Conservation (phyloP, 2,113 vertebrate species). For the Coreoperca whiteheadi region DNA sequence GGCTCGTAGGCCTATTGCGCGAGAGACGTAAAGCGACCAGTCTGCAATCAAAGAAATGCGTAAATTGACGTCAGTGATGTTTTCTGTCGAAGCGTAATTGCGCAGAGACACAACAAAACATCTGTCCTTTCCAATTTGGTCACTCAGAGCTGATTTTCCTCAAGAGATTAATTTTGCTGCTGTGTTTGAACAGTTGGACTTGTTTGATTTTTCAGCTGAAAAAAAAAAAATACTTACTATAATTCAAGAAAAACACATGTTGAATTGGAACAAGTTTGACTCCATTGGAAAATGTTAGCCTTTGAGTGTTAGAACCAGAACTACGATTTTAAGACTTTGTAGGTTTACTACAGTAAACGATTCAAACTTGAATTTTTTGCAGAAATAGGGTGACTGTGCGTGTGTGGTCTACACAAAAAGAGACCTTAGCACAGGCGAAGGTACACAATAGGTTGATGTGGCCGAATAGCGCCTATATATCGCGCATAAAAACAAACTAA, state of each 20-base stretch:
- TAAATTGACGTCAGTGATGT: background rate
- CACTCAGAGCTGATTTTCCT: background rate
- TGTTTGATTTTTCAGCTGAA: background rate
- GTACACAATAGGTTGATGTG: fast-evolving
- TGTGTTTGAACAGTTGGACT: background rate
- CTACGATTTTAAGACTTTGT: background rate
- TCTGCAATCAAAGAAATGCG: background rate
- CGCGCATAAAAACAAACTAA: background rate
- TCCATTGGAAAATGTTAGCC: background rate
- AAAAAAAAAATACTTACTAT: no score
- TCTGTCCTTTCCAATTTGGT: background rate
- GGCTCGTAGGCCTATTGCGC: background rate
- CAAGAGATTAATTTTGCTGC: fast-evolving
- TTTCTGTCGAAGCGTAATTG: background rate
- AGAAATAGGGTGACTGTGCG: no score
- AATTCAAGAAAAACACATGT: background rate
- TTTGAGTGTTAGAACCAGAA: background rate
- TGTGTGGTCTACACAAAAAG: no score
- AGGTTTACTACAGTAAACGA: background rate
- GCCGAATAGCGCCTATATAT: background rate
- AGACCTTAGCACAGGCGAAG: no score
- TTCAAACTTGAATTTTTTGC: background rate
- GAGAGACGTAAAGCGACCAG: background rate
- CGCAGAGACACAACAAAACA: background rate
- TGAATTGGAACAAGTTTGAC: background rate